Conservation (phyloP, 2,888 invertebrate genomes). For the Pollenia griseotomentosa region DNA sequence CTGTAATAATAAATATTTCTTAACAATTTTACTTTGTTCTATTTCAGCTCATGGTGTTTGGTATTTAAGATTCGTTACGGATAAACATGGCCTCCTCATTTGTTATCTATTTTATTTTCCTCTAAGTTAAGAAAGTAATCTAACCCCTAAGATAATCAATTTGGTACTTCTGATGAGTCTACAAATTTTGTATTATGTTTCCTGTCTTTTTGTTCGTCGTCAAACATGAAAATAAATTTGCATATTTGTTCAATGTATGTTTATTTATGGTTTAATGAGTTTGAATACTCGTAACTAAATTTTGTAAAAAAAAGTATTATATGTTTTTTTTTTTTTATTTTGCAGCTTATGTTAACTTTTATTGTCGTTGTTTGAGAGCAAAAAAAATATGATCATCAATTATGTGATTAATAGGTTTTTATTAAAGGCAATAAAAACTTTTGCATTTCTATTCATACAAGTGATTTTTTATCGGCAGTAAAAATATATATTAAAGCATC, state of each 20-base stretch:
- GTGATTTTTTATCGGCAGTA: background rate
- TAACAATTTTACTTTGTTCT: no score
- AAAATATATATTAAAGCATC: no score
- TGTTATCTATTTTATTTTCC: background rate
- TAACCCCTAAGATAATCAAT: slow-evolving; percentile 17
- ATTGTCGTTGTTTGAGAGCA: background rate
- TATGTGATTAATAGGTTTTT: slow-evolving; percentile 30
- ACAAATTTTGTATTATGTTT: background rate
- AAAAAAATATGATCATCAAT: background rate
- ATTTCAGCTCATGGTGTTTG: no score
- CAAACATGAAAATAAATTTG: background rate
- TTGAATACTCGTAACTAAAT: background rate
- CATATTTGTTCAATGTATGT: slow-evolving; percentile 2
- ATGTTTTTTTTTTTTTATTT: background rate
- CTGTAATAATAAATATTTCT: no score
- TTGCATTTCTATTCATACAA: background rate
- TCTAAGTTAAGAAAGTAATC: background rate
- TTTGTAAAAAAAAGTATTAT: background rate
- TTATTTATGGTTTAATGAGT: background rate
- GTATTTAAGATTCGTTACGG: no score
- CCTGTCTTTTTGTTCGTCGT: background rate
- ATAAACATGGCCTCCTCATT: no score
- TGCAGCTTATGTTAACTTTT: background rate
- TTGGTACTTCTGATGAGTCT: background rate
- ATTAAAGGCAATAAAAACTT: slow-evolving; percentile 1